Conservation (phyloP, 2,797 vertebrate genomes). For the Glossophaga mutica region DNA sequence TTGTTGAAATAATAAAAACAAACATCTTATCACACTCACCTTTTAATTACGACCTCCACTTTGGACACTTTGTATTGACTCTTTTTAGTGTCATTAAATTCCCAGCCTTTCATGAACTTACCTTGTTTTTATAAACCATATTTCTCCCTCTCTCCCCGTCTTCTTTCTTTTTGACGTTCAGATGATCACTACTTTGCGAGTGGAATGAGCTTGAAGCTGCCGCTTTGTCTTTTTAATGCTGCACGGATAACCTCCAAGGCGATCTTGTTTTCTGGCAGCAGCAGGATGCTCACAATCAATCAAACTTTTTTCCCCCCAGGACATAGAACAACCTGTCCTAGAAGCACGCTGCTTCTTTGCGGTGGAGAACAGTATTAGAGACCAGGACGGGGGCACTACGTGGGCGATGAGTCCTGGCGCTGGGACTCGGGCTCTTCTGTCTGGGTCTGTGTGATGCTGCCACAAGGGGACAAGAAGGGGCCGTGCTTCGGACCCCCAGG, state of each 20-base stretch:
- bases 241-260: neutral
- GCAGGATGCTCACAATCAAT: neutral
- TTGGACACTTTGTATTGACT: neutral
- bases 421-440: neutral
- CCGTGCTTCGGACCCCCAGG: neutral
- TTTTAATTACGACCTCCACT: neutral
- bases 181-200: neutral
- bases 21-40: neutral
- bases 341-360: neutral
- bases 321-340: neutral
- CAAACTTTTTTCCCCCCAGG: neutral
- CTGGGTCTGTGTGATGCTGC: too few species aligned
- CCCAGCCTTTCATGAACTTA: neutral
- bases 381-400: neutral
- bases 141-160: neutral
- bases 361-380: neutral
- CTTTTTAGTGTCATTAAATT: neutral
- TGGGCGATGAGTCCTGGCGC: neutral
- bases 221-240: neutral
- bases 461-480: neutral
- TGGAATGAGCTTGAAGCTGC: neutral
- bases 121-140: neutral
- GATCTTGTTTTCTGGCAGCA: neutral
- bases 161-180: neutral
- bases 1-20: constrained; percentile 7